These are phyloP conservation scores for Phortica variegata DNA, from an alignment of 1,140 invertebrate genomes.

Conservation along the genomic window DNA sequence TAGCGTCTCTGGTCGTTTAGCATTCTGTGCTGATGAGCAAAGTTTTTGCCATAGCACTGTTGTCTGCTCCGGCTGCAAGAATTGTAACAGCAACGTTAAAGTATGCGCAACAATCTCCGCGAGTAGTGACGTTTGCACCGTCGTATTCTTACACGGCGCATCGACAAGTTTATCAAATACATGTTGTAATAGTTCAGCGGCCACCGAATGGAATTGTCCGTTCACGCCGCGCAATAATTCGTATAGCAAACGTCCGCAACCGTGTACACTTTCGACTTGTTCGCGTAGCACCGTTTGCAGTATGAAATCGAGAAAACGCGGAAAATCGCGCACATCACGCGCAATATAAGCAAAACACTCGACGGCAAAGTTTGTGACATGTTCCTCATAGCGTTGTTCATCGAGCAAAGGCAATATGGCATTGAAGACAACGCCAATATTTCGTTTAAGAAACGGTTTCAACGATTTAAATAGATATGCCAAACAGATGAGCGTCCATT, in stretches of 20 bases:
- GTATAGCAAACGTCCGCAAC: constrained; percentile 81
- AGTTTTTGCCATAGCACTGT: constrained; percentile 62
- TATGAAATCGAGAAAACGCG: constrained; percentile 71
- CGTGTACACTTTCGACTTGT: constrained; percentile 67
- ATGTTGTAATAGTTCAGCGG: constrained; percentile 65
- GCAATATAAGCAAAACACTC: constrained; percentile 92
- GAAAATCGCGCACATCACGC: constrained; percentile 80
- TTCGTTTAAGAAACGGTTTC: constrained; percentile 77
- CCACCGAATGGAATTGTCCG: constrained; percentile 79
- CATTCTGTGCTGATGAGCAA: constrained; percentile 17
- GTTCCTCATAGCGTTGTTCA: constrained; percentile 68
- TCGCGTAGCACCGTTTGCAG: constrained; percentile 67
- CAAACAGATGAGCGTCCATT: constrained; percentile 78
- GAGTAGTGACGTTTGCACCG: constrained; percentile 63
- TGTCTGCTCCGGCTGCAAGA: constrained; percentile 64
- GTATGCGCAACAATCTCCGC: constrained; percentile 66
- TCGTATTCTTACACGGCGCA: constrained; percentile 60
- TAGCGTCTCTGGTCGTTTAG: constrained; percentile 1
- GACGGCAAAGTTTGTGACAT: constrained; percentile 90
- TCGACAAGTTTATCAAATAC: constrained; percentile 60
- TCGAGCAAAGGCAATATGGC: constrained; percentile 74
- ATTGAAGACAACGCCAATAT: constrained; percentile 74
- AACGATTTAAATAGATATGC: constrained; percentile 89
- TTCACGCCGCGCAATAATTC: constrained; percentile 80
- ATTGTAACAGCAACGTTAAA: constrained; percentile 62